These are phyloP conservation scores for Fopius arisanus DNA, from an alignment of 1,140 invertebrate genomes.

Conservation along the genomic window DNA sequence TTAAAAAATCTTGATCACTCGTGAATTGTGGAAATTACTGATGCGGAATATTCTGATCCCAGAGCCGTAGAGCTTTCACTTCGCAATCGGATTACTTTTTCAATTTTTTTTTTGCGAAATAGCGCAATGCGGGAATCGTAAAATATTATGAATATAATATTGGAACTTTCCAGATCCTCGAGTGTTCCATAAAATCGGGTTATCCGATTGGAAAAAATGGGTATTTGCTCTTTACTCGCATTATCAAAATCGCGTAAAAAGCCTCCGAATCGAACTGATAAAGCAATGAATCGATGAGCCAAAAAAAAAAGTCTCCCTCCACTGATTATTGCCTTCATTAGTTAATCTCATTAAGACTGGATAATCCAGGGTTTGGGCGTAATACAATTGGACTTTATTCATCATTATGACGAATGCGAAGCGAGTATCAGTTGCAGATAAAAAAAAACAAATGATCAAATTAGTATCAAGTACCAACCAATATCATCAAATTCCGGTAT, in stretches of 20 bases:
- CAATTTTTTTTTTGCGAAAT: not conserved
- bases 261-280: not conserved
- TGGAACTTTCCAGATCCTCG: not conserved
- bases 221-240: not conserved
- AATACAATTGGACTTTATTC: not conserved
- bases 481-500: not conserved
- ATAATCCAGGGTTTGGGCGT: not conserved
- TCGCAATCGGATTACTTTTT: not conserved
- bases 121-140: not conserved
- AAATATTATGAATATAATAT: conserved; percentile 1
- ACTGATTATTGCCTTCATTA: not conserved
- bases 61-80: not conserved
- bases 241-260: not conserved
- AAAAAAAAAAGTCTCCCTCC: not conserved
- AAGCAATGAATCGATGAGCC: not conserved
- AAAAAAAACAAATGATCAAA: not conserved
- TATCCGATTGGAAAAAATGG: not conserved
- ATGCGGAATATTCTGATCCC: not conserved
- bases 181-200: not conserved
- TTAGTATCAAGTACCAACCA: not conserved
- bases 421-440: not conserved
- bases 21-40: not conserved
- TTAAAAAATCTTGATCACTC: not conserved
- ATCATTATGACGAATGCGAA: not conserved
- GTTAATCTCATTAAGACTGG: not conserved